Evolutionary conservation across 2,797 vertebrate species (phyloP).

Genomic region (Apogon hyalosoma): DNA sequence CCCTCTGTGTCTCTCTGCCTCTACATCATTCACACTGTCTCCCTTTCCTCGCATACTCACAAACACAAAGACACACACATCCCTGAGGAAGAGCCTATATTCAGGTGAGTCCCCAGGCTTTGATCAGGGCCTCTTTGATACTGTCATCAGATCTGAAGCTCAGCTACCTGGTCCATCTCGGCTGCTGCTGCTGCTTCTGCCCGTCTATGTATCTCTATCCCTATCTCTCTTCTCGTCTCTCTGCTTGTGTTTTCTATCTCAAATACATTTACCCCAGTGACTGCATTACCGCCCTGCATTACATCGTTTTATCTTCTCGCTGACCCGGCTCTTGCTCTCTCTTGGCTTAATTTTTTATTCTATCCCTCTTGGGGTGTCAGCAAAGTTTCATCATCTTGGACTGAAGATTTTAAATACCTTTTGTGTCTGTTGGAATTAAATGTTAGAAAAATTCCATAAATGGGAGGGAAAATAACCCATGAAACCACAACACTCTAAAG

Average conservation of each 20-base stretch:
- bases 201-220: conserved; percentile 48
- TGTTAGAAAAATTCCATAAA: neutral
- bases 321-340: conserved; percentile 10
- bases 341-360: conserved; percentile 18
- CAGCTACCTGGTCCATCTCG: conserved; percentile 60
- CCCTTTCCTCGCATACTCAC: conserved; percentile 16
- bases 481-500: neutral
- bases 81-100: conserved; percentile 60
- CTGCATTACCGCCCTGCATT: conserved; percentile 6
- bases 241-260: conserved; percentile 26
- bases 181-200: conserved; percentile 31
- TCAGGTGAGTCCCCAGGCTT: conserved; percentile 76
- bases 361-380: conserved; percentile 15
- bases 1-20: conserved; percentile 58
- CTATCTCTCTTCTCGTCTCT: conserved; percentile 36
- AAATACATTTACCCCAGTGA: conserved; percentile 7
- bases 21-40: conserved; percentile 64
- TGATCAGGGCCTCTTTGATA: conserved; percentile 81
- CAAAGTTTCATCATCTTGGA: conserved; percentile 34
- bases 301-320: conserved; percentile 15
- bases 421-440: neutral
- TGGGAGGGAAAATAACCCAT: conserved; percentile 4
- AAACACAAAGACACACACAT: conserved; percentile 3
- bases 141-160: conserved; percentile 64
- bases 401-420: conserved; percentile 16